phyloP scores from a whole-genome alignment of 1,140 invertebrate species.

The Yoshiicerus persimilis region DNA sequence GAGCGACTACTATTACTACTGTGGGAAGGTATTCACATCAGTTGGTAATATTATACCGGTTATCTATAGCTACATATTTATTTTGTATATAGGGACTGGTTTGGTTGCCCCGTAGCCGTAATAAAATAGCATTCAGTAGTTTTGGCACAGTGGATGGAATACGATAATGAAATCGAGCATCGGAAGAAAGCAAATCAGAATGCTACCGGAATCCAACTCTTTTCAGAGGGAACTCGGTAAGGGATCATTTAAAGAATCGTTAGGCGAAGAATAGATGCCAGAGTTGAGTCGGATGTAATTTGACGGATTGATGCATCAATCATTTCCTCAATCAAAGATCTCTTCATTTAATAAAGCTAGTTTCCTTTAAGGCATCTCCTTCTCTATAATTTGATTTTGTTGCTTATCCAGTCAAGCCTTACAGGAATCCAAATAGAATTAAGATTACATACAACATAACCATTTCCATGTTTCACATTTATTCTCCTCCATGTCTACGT shows the following conservation, averaged over 20 bases:
- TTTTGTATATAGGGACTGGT: not conserved
- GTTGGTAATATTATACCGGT: not conserved
- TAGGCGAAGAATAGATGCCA: conserved; percentile 10
- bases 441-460: not conserved
- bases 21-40: not conserved
- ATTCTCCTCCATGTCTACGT: not conserved
- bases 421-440: not conserved
- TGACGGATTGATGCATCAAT: conserved; percentile 31
- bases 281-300: not conserved
- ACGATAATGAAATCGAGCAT: conserved; percentile 22
- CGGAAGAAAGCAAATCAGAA: conserved; percentile 20
- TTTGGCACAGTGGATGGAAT: not conserved
- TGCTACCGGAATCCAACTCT: conserved; percentile 12
- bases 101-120: not conserved
- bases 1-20: not conserved
- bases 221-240: not conserved
- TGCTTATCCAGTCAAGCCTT: not conserved
- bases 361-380: not conserved
- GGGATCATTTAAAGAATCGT: conserved; percentile 30
- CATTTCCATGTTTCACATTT: not conserved
- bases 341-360: conserved; percentile 29
- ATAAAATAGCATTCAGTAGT: conserved; percentile 2
- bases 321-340: conserved; percentile 30
- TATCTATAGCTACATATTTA: not conserved
- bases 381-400: not conserved